phyloP scores from a whole-genome alignment of 2,888 invertebrate species.

The Pristionchus japonicus region DNA sequence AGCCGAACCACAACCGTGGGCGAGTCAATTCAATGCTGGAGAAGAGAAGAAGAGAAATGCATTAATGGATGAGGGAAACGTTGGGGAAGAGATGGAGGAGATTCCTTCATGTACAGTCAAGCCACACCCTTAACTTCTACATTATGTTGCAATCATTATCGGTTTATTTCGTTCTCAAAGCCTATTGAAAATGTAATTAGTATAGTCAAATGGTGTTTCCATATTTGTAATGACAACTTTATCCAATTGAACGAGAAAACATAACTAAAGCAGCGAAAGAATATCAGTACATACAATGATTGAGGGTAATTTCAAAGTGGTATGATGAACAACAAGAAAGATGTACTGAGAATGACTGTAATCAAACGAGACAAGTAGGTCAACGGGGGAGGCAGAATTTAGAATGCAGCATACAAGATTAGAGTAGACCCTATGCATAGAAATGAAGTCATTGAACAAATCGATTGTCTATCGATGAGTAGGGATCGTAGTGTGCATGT shows the following conservation, averaged over 20 bases:
- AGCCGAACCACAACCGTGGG: constrained; percentile 40
- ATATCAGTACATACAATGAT: constrained; percentile 34
- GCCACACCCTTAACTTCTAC: too few relatives aligned
- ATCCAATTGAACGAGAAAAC: not conserved
- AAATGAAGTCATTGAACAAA: not conserved
- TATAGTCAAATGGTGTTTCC: too few relatives aligned
- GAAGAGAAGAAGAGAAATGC: not conserved
- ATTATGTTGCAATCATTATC: too few relatives aligned
- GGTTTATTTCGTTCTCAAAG: too few relatives aligned
- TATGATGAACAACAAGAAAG: constrained; percentile 20
- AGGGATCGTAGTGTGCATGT: not conserved
- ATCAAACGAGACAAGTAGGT: constrained; percentile 10
- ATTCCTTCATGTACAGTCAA: not conserved
- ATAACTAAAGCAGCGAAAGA: constrained; percentile 16
- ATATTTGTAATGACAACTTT: not conserved
- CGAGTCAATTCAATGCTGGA: not conserved
- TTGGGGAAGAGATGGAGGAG: not conserved
- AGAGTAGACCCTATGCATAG: not conserved
- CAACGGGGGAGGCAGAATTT: constrained; percentile 1
- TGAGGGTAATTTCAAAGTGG: not conserved
- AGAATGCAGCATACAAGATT: constrained; percentile 10
- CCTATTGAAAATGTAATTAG: too few relatives aligned
- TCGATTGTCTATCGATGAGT: not conserved
- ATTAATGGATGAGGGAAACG: not conserved
- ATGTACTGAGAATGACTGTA: constrained; percentile 22